These are phyloP conservation scores for Parnassius orleans DNA, from an alignment of 2,888 invertebrate genomes.

Conservation along the genomic window DNA sequence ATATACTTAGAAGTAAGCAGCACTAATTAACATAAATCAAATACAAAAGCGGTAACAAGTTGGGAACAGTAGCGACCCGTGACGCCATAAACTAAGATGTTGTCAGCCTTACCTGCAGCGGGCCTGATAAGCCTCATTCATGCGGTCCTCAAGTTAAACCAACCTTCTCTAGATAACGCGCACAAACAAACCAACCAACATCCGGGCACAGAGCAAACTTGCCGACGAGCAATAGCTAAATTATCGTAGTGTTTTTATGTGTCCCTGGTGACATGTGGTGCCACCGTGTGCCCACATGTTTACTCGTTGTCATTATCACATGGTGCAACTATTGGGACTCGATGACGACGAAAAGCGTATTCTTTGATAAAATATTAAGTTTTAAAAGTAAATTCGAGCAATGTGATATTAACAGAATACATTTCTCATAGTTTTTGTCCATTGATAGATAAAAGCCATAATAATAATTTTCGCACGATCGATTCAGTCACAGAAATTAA, in stretches of 20 bases:
- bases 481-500: neutral
- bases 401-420: neutral
- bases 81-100: constrained; percentile 57
- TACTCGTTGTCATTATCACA: constrained; percentile 10
- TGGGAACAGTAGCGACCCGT: constrained; percentile 56
- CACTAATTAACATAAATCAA: constrained; percentile 27
- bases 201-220: constrained; percentile 64
- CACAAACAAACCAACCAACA: constrained; percentile 57
- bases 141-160: constrained; percentile 37
- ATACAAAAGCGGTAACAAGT: constrained; percentile 17
- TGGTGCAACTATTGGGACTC: neutral
- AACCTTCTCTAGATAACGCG: constrained; percentile 53
- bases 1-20: neutral
- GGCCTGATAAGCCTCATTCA: constrained; percentile 65
- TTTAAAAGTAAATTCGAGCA: neutral
- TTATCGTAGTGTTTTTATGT: constrained; percentile 44
- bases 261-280: constrained; percentile 46
- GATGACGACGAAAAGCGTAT: neutral
- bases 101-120: constrained; percentile 54
- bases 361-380: no score
- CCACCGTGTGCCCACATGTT: constrained; percentile 38
- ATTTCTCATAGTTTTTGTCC: neutral
- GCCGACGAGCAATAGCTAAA: constrained; percentile 31
- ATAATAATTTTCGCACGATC: constrained; percentile 2
- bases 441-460: neutral